Evolutionary conservation across 92 coral and sea anemone genomes (phyloP).

Genomic region (Phenganax stokvisi): DNA sequence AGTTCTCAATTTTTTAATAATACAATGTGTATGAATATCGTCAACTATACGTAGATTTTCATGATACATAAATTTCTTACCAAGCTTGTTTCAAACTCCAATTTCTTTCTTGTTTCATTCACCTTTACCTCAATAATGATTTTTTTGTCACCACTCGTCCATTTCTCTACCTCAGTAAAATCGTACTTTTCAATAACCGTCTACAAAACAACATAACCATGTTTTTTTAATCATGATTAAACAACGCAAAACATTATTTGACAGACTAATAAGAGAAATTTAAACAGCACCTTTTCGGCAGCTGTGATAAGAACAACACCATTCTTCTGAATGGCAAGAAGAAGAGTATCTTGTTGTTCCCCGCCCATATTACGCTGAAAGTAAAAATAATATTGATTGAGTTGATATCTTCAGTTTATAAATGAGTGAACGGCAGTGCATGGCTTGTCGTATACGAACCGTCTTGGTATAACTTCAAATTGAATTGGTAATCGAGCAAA

Average conservation of each 20-base stretch:
- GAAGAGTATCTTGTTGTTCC: conserved; percentile 17
- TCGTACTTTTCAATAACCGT: conserved; percentile 31
- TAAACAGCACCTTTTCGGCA: conserved; percentile 13
- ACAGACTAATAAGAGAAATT: background rate
- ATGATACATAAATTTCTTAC: background rate
- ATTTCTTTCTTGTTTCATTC: background rate
- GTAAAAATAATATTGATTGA: background rate
- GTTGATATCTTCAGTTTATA: background rate
- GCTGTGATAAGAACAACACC: conserved; percentile 17
- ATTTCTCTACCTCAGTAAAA: conserved; percentile 13
- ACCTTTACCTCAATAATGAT: conserved; percentile 15
- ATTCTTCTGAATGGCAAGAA: conserved; percentile 24
- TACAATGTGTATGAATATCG: background rate
- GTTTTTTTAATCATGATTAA: too few relatives aligned
- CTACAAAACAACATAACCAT: background rate
- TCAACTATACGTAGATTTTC: background rate
- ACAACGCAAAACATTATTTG: too few relatives aligned
- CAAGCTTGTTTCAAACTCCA: conserved; percentile 34
- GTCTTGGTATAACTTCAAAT: too few relatives aligned
- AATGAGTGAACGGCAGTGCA: background rate
- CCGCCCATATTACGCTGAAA: background rate
- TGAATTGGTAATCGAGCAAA: too few relatives aligned
- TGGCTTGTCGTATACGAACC: too few relatives aligned
- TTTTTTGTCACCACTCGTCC: conserved; percentile 36
- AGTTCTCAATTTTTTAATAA: too few relatives aligned